Evolutionary conservation across 2,113 vertebrate species (phyloP).

Genomic region (Rynchops niger): DNA sequence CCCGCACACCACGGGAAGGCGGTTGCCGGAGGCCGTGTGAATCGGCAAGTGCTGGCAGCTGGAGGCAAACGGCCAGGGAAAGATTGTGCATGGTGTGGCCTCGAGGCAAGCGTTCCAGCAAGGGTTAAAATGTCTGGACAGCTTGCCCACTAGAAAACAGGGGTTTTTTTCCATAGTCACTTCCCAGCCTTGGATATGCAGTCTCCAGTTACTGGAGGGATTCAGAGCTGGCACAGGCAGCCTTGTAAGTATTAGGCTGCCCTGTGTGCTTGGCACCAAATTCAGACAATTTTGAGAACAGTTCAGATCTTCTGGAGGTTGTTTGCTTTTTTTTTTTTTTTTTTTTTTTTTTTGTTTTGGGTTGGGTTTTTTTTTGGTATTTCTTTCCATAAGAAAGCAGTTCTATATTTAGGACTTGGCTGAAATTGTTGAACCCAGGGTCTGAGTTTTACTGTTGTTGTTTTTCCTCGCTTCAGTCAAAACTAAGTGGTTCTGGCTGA

Average conservation of each 20-base stretch:
- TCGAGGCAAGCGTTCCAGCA: background rate
- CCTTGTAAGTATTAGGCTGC: constrained; percentile 25
- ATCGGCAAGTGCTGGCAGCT: background rate
- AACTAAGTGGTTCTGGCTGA: constrained; percentile 47
- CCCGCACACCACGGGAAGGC: rapidly evolving
- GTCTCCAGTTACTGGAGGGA: constrained; percentile 25
- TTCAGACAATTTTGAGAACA: constrained; percentile 64
- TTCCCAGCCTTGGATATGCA: background rate
- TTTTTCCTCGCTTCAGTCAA: constrained; percentile 69
- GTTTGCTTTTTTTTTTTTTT: background rate
- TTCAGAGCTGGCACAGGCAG: constrained; percentile 9
- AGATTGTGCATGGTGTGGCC: background rate
- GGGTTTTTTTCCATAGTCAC: background rate
- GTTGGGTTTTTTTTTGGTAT: constrained; percentile 5
- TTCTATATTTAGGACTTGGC: constrained; percentile 76
- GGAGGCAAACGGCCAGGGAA: background rate
- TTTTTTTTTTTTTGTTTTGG: background rate
- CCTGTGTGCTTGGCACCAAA: constrained; percentile 62
- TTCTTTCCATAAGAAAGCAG: constrained; percentile 69
- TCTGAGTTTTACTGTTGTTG: constrained; percentile 70
- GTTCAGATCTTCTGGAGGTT: constrained; percentile 48
- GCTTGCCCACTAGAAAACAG: background rate
- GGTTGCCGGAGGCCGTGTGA: background rate
- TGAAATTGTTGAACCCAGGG: constrained; percentile 42
- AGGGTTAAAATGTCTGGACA: constrained; percentile 1